phyloP scores from a whole-genome alignment of 2,113 vertebrate species.

The Lathamus discolor region DNA sequence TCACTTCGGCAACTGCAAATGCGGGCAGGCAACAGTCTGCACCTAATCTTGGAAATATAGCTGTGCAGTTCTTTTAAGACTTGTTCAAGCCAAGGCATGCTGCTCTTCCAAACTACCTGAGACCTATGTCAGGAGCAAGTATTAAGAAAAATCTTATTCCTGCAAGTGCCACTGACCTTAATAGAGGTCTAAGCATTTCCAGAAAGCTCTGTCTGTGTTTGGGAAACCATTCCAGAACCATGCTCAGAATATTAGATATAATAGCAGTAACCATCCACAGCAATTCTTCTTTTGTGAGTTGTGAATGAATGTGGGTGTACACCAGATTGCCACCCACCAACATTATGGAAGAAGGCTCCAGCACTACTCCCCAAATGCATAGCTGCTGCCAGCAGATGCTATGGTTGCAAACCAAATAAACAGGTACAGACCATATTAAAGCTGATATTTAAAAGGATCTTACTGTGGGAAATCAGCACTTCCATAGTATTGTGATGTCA shows the following conservation, averaged over 20 bases:
- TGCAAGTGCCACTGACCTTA: not conserved
- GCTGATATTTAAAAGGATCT: not conserved
- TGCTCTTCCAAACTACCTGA: not conserved
- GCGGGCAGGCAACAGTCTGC: not conserved
- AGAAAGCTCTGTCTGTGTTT: not conserved
- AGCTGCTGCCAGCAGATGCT: not conserved
- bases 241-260: not conserved
- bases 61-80: not conserved
- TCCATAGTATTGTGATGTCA: not conserved
- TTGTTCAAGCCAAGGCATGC: not conserved
- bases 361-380: not conserved
- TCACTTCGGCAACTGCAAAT: not conserved
- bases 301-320: not conserved
- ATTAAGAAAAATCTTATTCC: not conserved
- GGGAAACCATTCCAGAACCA: not conserved
- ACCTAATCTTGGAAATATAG: not conserved
- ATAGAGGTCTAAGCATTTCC: not conserved
- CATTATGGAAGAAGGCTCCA: not conserved
- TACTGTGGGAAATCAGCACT: not conserved
- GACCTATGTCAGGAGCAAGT: not conserved
- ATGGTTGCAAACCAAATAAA: not conserved
- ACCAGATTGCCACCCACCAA: not conserved
- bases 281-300: not conserved
- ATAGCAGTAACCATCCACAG: not conserved
- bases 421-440: not conserved